A percentile compares a stretch with the other conserved stretches of the same genome.
Conservation (phyloP, 2,888 invertebrate species). For the Ditylenchus weischeri region DNA sequence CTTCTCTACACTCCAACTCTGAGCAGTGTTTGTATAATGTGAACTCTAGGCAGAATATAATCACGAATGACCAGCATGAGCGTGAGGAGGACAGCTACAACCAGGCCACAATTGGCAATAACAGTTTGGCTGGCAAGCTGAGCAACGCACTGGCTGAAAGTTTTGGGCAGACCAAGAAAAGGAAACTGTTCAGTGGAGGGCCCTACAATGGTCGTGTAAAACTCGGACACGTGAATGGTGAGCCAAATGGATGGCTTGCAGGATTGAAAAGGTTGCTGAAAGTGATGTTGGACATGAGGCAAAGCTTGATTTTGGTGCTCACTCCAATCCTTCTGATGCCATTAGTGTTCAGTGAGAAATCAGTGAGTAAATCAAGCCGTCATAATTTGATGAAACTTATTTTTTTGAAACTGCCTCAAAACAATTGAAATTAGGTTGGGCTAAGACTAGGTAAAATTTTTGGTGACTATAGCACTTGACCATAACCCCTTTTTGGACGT, state of each 20-base stretch:
- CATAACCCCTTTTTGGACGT: no score
- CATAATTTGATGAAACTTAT: no score
- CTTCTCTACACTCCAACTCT: background rate
- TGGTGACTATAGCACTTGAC: no score
- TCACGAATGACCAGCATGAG: background rate
- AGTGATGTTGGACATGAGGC: background rate
- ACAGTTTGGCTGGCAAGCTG: slow-evolving; percentile 3
- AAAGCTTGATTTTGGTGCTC: slow-evolving; percentile 33
- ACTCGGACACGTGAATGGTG: background rate
- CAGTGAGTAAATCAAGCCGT: background rate
- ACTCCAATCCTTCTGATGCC: slow-evolving; percentile 39
- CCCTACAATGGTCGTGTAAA: background rate
- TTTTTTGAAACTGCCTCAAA: background rate
- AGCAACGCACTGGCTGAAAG: slow-evolving; percentile 1
- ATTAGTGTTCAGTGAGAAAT: slow-evolving; percentile 26
- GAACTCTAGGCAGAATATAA: slow-evolving; percentile 1
- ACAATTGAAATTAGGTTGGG: background rate
- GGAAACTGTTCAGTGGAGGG: background rate
- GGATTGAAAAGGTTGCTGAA: background rate
- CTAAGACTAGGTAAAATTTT: no score
- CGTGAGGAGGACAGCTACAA: background rate
- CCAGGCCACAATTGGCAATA: background rate
- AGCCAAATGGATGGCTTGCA: background rate
- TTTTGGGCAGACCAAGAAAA: slow-evolving; percentile 14
- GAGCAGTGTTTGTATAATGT: slow-evolving; percentile 3